Evolutionary conservation across 2,888 invertebrate species (phyloP).

Genomic region (Linyphia triangularis): DNA sequence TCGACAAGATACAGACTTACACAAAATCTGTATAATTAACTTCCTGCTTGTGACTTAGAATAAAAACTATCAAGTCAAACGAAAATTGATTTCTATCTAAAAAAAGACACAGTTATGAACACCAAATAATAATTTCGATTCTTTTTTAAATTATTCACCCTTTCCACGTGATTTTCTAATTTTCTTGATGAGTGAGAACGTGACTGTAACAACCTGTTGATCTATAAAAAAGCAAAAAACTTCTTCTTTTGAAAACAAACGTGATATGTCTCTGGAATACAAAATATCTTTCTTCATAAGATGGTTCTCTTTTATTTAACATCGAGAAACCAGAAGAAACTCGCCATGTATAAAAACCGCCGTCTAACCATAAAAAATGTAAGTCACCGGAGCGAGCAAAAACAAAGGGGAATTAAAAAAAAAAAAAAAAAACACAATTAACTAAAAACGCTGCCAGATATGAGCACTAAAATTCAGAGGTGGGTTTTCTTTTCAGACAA

Average conservation of each 20-base stretch:
- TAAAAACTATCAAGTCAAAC: too few relatives aligned
- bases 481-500: conserved; percentile 37
- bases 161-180: neutral
- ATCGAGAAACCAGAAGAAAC: conserved; percentile 11
- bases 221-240: neutral
- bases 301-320: neutral
- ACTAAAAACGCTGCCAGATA: conserved; percentile 22
- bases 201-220: conserved; percentile 42
- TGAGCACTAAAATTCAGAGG: conserved; percentile 45
- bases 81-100: too few relatives aligned
- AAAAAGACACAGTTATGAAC: too few relatives aligned
- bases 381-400: conserved; percentile 30
- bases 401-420: conserved; percentile 17
- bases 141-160: neutral
- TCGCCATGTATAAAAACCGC: conserved; percentile 23
- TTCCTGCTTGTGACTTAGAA: too few relatives aligned
- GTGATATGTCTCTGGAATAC: conserved; percentile 18
- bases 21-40: too few relatives aligned
- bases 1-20: too few relatives aligned
- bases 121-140: neutral
- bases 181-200: neutral
- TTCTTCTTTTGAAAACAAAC: conserved; percentile 11
- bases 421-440: conserved; percentile 3
- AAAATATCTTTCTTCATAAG: conserved; percentile 10
- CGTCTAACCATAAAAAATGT: conserved; percentile 6